Conservation (phyloP, 1,140 invertebrate genomes). For the Epicauta chinensis region DNA sequence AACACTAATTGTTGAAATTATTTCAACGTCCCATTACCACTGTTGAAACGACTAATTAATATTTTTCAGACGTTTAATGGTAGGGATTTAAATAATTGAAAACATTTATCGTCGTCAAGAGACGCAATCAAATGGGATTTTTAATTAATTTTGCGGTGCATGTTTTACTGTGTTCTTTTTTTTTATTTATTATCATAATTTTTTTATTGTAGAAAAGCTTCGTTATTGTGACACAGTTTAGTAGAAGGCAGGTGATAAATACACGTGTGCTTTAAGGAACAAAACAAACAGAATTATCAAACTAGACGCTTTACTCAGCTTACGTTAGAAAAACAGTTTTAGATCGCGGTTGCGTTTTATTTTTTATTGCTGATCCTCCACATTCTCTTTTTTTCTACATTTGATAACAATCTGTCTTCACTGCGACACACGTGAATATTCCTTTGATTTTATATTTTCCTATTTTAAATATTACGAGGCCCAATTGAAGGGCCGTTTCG, state of each 20-base stretch:
- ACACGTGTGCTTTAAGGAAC: conserved; percentile 15
- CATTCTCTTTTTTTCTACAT: conserved; percentile 6
- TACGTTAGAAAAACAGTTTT: conserved; percentile 11
- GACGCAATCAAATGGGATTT: conserved; percentile 1
- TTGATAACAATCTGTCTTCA: conserved; percentile 11
- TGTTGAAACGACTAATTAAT: background rate
- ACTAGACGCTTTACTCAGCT: conserved; percentile 20
- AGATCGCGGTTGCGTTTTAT: background rate
- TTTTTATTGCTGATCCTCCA: conserved; percentile 17
- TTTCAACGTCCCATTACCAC: background rate
- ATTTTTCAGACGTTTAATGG: background rate
- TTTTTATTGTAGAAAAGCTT: background rate
- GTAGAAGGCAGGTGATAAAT: conserved; percentile 14
- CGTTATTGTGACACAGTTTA: background rate
- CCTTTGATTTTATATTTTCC: conserved; percentile 7
- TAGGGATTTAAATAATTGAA: background rate
- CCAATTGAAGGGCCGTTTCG: background rate
- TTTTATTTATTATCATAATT: too few relatives aligned
- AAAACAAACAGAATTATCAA: conserved; percentile 20
- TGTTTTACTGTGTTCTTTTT: conserved; percentile 3
- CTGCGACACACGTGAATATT: conserved; percentile 1
- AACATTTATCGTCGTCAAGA: conserved; percentile 7
- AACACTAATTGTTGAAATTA: too few relatives aligned
- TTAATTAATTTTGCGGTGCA: conserved; percentile 2
- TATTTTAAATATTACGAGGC: too few relatives aligned